Base-by-base conservation (phyloP, 1,140 invertebrate species). In the Drosophila bocqueti region DNA sequence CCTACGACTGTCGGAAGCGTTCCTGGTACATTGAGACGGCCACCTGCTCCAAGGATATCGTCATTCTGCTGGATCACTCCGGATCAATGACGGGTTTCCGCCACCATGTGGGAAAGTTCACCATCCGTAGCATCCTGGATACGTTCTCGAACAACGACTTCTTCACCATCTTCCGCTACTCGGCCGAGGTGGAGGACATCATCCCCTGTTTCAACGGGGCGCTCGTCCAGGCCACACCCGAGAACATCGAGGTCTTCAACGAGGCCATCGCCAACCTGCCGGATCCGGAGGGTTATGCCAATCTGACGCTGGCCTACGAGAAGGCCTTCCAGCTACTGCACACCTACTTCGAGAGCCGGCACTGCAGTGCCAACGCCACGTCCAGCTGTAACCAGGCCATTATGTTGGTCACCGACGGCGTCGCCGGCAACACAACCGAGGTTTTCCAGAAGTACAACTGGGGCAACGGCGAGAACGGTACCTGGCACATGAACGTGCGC, bases 121-220 rank as follows among this genome's bases (percentile, higher is more conserved):
- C 98, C 1, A 96, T 99, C 57, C 94, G 95, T 16, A 96, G 96
- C 38, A 96, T 99, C 46, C 93, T 99, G 71, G 97, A 99, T 38
- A 99, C 99, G 0, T 95, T 99, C 10, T 99, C 97, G 11, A 99
- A 99, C 89, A 99, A 99, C 93, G 99, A 99, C 93, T 99, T 97
- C 91, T 96, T 99, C 47, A 99, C 99, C 78, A 96, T 99, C 36
- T 96, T 98, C 59, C 96, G 95, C 49, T 98, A 97, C 91, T 95
- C 95, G 31, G 94, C 95, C 31, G 93, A 93, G 0, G 95, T 95
- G 0, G 91, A 94, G 9, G 95, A 96, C 73, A 94, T 97, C 8
- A 96, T 98, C 4, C 94, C 94, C 2, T 99, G 98, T 93, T 98
- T 98, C 92, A 95, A 95, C 63, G 95, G 96, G 55, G 95, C 95